phyloP scores from a whole-genome alignment of 2,888 invertebrate genomes.

The Acleris holmiana region DNA sequence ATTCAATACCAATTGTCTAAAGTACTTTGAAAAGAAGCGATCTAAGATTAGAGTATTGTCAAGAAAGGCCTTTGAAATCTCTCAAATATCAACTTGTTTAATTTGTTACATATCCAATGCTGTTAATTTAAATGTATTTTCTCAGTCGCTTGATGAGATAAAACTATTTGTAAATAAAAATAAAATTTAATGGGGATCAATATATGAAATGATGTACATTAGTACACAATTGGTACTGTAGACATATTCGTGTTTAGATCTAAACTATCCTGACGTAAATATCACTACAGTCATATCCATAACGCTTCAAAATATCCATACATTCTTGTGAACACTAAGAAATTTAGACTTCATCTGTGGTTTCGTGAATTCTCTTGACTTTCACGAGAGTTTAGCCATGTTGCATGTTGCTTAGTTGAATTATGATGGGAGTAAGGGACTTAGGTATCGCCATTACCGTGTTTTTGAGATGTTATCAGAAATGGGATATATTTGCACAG shows the following conservation, averaged over 20 bases:
- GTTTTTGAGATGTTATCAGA: constrained; percentile 70
- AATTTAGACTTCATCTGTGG: constrained; percentile 43
- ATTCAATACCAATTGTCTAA: constrained; percentile 69
- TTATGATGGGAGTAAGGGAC: constrained; percentile 78
- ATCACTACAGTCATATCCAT: constrained; percentile 61
- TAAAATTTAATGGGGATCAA: constrained; percentile 83
- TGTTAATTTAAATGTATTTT: constrained; percentile 50
- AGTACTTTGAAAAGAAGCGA: constrained; percentile 45
- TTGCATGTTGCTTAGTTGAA: constrained; percentile 69
- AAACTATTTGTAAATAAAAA: constrained; percentile 80
- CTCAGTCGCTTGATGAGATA: constrained; percentile 61
- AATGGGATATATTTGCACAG: constrained; percentile 78
- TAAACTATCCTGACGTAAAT: constrained; percentile 70
- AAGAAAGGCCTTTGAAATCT: constrained; percentile 34
- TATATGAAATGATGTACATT: constrained; percentile 79
- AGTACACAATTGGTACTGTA: constrained; percentile 82
- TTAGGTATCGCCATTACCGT: constrained; percentile 73
- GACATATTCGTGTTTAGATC: constrained; percentile 78
- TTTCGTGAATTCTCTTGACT: constrained; percentile 54
- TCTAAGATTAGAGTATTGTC: constrained; percentile 43
- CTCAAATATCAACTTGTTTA: constrained; percentile 29
- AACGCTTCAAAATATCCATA: constrained; percentile 58
- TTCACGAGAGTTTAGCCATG: constrained; percentile 61
- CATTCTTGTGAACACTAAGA: constrained; percentile 61
- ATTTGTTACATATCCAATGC: constrained; percentile 41